These are phyloP conservation scores for Acanthacorydalis orientalis DNA, from an alignment of 2,888 invertebrate species.

Conservation along the genomic window DNA sequence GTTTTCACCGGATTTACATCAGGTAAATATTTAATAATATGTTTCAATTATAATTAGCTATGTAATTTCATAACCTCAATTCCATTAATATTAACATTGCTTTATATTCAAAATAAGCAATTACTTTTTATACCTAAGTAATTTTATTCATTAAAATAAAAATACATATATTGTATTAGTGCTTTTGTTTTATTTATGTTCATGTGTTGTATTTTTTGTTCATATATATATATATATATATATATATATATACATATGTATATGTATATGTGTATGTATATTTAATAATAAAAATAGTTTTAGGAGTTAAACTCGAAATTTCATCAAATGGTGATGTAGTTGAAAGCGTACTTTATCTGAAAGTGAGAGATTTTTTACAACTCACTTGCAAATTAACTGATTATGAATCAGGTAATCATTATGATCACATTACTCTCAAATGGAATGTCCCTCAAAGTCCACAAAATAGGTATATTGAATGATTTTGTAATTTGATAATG, in stretches of 20 bases:
- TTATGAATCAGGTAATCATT: background rate
- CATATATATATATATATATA: no score
- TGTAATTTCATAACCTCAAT: background rate
- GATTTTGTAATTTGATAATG: no score
- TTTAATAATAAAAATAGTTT: background rate
- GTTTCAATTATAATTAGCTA: background rate
- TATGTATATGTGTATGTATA: no score
- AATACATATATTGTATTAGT: no score
- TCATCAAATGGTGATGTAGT: conserved; percentile 1
- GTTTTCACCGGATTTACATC: background rate
- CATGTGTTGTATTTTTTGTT: no score
- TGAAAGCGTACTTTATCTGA: background rate
- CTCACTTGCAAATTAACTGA: conserved; percentile 3
- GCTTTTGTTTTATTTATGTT: no score
- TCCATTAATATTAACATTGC: no score
- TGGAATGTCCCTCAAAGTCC: background rate
- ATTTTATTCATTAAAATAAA: no score
- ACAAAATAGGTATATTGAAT: background rate
- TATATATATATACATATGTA: no score
- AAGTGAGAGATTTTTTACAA: conserved; percentile 2
- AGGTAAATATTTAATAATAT: background rate
- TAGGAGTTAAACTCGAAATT: conserved; percentile 5
- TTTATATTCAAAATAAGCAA: no score
- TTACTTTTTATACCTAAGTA: no score
- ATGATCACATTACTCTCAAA: background rate